Base-by-base conservation (phyloP, 2,113 vertebrate species). In the Collichthys lucidus region DNA sequence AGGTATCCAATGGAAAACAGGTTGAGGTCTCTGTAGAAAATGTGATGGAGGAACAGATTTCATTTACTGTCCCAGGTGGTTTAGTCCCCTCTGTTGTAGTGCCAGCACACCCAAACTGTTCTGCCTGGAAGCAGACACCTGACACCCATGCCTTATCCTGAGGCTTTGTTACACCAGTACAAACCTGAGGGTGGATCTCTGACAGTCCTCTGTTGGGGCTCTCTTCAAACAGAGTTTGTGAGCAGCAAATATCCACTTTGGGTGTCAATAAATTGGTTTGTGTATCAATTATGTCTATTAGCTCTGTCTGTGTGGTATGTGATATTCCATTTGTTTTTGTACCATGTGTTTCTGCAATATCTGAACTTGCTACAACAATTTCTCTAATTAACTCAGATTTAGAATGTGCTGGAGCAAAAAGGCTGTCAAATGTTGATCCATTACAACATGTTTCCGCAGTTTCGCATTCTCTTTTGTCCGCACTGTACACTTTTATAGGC, bases 31-130 rank as follows among this genome's bases (percentile, higher is more conserved):
- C 80, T 62, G 63, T 68, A 17, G 85, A 80, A 46, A 82, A 90
- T 24, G 80, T 80, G n/a, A 89, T 86, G 12, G 79, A 83, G 22
- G 82, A 64, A 53, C 70, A 62, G 19, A 83, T 79, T 78, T 84
- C 57, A 64, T 88, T 86, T 16, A 86, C 79, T 8, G 79, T 67
- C 73, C 73, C 77, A 11, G 61, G 52, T 44, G 81, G 60, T 44
- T 71, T 59, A 7, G 49, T 24, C 57, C 20, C 29, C 55, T 86
- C 83, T 57, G 62, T 44, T 66, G 50, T 11, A 31, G 20, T 42
- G 35, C 74, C 29, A 59, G 35, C 65, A 81, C 56, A 62, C 10
- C 57, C 80, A 50, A 35, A 52, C 11, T 55, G 74, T 11, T 79
- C 59, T 22, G n/a, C n/a, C 40, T 35, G 49, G 4, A 47, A 59